Base-by-base conservation (phyloP, 2,113 vertebrate species). In the Atlantisia rogersi region DNA sequence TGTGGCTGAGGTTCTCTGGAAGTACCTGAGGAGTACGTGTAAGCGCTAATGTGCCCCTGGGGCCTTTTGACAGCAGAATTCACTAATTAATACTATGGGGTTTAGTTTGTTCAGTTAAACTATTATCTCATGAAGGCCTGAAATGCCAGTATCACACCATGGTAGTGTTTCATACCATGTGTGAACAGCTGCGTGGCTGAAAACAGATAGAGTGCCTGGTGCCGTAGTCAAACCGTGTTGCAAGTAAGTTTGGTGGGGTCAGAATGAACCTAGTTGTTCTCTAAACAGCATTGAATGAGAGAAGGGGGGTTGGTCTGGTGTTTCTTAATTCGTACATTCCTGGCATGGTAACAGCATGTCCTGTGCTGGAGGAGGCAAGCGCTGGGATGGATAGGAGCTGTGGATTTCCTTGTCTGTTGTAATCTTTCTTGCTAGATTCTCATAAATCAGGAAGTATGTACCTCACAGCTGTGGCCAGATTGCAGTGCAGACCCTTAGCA, bases 141-240 rank as follows among this genome's bases (percentile, higher is more conserved):
- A 63, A 85, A 35, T 62, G 86, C n/a, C 76, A 52, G n/a, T 6
- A 5, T 53, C 1, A 2, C 12, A 6, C 55, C 31, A 8, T 16
- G 39, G 39, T 39, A 9, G n/a, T 16, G 4, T 70, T 92, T 88
- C 20, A 77, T 65, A 20, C 14, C 1, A 0, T 17, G 6, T 42
- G 15, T 37, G 32, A 59, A 31, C 60, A 70, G 56, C 69, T 73
- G 28, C 1, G 8, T 68, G 18, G 18, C 24, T 82, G 22, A 32
- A 39, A 85, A 46, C 3, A 1, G 5, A 12, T 2, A 1, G 15
- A 80, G 31, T 62, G 29, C 12, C n/a, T 46, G 2, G 0, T 59
- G 20, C 71, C 64, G 48, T 29, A 67, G 55, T 74, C 76, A 74
- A 13, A 39, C 32, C 32, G 2, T 52, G 11, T 26, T 87, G 44